These are phyloP conservation scores for Sterrhoptilus dennistouni DNA, from an alignment of 2,113 vertebrate genomes.

Conservation along the genomic window DNA sequence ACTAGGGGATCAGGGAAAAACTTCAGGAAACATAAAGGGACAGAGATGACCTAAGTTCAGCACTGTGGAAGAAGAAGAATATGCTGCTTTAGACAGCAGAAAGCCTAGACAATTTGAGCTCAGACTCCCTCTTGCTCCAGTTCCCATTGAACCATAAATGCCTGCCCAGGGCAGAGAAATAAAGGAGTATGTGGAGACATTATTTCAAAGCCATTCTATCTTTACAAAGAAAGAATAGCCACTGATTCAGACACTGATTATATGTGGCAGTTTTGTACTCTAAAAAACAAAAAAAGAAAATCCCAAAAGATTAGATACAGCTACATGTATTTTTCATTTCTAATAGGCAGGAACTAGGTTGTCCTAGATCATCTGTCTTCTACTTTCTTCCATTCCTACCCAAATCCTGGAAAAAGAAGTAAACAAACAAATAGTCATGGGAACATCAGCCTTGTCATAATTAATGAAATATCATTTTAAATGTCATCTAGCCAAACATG, in stretches of 20 bases:
- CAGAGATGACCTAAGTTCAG: background rate
- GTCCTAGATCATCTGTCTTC: background rate
- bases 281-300: background rate
- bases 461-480: constrained; percentile 33
- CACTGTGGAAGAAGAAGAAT: background rate
- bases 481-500: constrained; percentile 9
- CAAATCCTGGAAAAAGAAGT: background rate
- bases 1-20: background rate
- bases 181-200: background rate
- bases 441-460: constrained; percentile 26
- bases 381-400: background rate
- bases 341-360: background rate
- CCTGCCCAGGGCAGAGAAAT: background rate
- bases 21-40: background rate
- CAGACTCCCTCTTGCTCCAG: background rate
- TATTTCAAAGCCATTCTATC: constrained; percentile 8
- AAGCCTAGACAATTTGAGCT: background rate
- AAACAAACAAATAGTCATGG: background rate
- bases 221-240: constrained; percentile 30
- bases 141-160: background rate
- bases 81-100: background rate
- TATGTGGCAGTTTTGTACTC: background rate
- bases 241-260: constrained; percentile 50
- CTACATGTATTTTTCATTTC: constrained; percentile 32
- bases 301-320: background rate